Evolutionary conservation across 1,140 invertebrate species (phyloP), one percentile per base, ranked within the genome.

Genomic region (Paralvinella palmiformis): DNA sequence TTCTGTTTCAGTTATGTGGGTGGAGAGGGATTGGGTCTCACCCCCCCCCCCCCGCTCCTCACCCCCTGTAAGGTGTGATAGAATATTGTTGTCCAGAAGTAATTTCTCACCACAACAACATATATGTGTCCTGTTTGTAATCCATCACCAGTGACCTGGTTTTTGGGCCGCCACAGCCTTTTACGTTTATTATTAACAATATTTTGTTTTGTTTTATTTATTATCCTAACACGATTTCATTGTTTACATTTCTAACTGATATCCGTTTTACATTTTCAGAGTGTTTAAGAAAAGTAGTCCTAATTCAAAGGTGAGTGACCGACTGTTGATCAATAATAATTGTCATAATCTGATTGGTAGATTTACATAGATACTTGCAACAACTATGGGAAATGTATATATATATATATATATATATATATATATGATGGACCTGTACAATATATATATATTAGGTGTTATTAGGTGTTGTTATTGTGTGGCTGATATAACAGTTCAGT

Each of bases 271-370:
- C 10, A 10, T 7, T 57, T 57, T n/a, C 55, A 57, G 55, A 33
- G 55, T 57, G 27, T 57, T 57, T 32, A 57, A 57, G 27, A 57
- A 57, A 17, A 57, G 55, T n/a, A 33, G 29, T 36, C 55, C 55
- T 6, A 57, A 57, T 57, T 57, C 55, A 27, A 57, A 57, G 55
- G 55, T 57, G 35, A 57, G 55, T 31, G 20, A 36, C 55, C 22
- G 17, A 41, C 37, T 41, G 37, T 10, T n/a, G 10, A 41, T 41
- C n/a, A 10, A 10, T n/a, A 10, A 41, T 41, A 41, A 41, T 41
- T 13, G n/a, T 41, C 10, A 13, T 10, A 13, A 41, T 41, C n/a
- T n/a, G n/a, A n/a, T n/a, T n/a, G n/a, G n/a, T n/a, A n/a, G n/a
- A n/a, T n/a, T n/a, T n/a, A n/a, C n/a, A n/a, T n/a, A n/a, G n/a